These are phyloP conservation scores for Platycheirus rosarum DNA, from an alignment of 2,888 invertebrate species.

Conservation along the genomic window DNA sequence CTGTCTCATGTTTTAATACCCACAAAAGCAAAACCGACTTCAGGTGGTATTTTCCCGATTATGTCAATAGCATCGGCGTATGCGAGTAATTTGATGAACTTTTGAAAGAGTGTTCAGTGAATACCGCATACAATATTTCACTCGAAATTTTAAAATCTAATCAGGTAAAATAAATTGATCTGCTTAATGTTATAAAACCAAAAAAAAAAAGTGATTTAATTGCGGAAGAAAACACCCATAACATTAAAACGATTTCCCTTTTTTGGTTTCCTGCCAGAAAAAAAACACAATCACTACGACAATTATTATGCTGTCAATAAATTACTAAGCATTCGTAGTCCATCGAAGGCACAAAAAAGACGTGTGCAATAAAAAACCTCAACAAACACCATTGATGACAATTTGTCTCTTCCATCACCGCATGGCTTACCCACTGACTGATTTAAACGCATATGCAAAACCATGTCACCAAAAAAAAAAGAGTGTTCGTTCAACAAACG, in stretches of 20 bases:
- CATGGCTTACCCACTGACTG: slow-evolving; percentile 51
- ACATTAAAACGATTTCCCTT: slow-evolving; percentile 64
- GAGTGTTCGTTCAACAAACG: not conserved
- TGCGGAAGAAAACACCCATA: slow-evolving; percentile 60
- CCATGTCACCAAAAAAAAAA: slow-evolving; percentile 42
- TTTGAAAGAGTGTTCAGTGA: too few species aligned
- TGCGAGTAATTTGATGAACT: too few species aligned
- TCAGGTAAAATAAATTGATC: too few species aligned
- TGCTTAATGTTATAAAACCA: too few species aligned
- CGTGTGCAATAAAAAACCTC: slow-evolving; percentile 34
- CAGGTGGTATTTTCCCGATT: too few species aligned
- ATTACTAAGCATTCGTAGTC: slow-evolving; percentile 61
- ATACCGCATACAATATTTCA: too few species aligned
- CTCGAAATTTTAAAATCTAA: too few species aligned
- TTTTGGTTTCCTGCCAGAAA: slow-evolving; percentile 58
- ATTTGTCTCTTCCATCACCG: slow-evolving; percentile 21
- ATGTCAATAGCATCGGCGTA: too few species aligned
- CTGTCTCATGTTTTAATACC: too few species aligned
- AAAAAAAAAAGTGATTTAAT: slow-evolving; percentile 21
- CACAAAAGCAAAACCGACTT: too few species aligned
- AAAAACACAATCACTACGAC: not conserved
- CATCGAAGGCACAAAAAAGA: not conserved
- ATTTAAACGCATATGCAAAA: slow-evolving; percentile 59
- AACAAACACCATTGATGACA: slow-evolving; percentile 38
- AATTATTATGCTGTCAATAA: slow-evolving; percentile 44